A percentile compares a stretch with the other conserved stretches of the same genome.
phyloP scores from a whole-genome alignment of 2,113 vertebrate genomes.

The Megaptera novaeangliae region DNA sequence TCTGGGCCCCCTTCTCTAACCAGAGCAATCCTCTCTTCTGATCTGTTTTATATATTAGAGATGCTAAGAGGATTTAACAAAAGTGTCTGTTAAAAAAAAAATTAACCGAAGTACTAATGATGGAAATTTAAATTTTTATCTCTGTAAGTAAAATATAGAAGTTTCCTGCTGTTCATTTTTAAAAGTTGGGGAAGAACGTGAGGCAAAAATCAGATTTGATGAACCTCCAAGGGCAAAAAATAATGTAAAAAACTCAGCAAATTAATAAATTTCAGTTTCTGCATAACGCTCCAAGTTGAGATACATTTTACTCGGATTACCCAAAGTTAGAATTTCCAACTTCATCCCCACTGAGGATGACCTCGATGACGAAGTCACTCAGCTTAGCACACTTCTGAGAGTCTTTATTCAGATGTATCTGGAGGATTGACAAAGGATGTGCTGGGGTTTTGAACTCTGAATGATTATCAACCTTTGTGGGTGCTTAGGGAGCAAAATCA shows the following conservation, averaged over 20 bases:
- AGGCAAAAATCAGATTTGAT: neutral
- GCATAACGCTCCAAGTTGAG: neutral
- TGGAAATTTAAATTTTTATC: neutral
- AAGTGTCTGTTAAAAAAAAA: neutral
- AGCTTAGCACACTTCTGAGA: neutral
- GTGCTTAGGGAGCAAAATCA: slow-evolving; percentile 16
- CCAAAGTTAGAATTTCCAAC: neutral
- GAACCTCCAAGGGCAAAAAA: neutral
- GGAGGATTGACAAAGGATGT: neutral
- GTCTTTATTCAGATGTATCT: neutral
- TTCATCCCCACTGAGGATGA: neutral
- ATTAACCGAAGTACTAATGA: neutral
- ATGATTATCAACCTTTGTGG: slow-evolving; percentile 18
- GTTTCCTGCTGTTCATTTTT: neutral
- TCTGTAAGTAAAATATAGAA: slow-evolving; percentile 11
- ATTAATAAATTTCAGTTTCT: neutral
- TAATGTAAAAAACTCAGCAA: neutral
- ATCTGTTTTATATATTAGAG: neutral
- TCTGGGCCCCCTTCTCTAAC: neutral
- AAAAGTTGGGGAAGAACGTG: neutral
- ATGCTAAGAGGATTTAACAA: neutral
- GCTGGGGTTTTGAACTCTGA: neutral
- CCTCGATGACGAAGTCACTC: neutral
- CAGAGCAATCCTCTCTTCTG: neutral
- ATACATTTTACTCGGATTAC: neutral